phyloP scores from a whole-genome alignment of 2,888 invertebrate genomes.

The Lottia gigantea region DNA sequence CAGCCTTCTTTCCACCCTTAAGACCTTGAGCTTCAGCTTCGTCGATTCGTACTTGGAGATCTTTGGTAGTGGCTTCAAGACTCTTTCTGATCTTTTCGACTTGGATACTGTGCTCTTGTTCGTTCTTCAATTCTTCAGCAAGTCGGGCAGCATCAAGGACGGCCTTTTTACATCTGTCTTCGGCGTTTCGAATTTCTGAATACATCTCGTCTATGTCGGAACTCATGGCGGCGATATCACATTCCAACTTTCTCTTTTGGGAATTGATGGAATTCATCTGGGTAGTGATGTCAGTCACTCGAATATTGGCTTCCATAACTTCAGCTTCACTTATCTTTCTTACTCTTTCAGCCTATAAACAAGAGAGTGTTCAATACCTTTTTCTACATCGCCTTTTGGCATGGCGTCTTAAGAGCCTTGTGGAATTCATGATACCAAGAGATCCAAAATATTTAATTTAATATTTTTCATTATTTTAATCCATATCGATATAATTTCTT shows the following conservation, averaged over 20 bases:
- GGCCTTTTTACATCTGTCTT: constrained; percentile 75
- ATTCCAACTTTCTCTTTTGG: constrained; percentile 98
- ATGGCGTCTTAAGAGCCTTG: too few relatives aligned
- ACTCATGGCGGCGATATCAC: constrained; percentile 91
- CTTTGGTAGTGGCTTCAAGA: constrained; percentile 97
- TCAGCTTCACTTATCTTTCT: neutral
- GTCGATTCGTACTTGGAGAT: constrained; percentile 88
- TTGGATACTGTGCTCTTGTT: constrained; percentile 97
- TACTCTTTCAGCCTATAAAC: neutral
- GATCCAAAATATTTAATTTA: neutral
- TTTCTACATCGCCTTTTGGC: too few relatives aligned
- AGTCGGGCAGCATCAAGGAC: constrained; percentile 88
- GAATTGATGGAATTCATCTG: constrained; percentile 92
- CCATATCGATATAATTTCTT: too few relatives aligned
- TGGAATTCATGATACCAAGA: too few relatives aligned
- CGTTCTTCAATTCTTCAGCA: constrained; percentile 97
- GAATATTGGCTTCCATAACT: neutral
- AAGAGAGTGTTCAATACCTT: neutral
- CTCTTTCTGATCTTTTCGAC: constrained; percentile 98
- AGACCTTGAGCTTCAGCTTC: constrained; percentile 82
- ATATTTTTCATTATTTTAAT: too few relatives aligned
- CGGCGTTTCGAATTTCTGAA: constrained; percentile 98
- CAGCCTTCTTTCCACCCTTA: neutral
- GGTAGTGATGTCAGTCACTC: constrained; percentile 83
- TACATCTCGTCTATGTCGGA: constrained; percentile 96